Evolutionary conservation across 2,113 vertebrate genomes (phyloP).

Genomic region (Butastur rufipennis): DNA sequence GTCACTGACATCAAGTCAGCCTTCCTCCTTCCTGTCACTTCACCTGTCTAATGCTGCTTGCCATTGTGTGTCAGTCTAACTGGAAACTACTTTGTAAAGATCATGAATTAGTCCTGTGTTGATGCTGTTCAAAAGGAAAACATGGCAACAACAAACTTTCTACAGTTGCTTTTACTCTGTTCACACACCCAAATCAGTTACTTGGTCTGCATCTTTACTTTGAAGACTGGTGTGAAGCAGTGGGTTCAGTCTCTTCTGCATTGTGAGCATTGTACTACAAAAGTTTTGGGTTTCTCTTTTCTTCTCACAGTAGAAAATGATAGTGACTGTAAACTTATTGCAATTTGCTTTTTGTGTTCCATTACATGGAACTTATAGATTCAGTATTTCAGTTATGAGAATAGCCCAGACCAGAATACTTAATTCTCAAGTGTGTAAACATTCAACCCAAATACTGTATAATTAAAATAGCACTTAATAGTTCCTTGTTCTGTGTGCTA

Average conservation of each 20-base stretch:
- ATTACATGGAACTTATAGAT: not conserved
- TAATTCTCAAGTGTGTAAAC: not conserved
- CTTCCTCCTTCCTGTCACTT: slow-evolving; percentile 66
- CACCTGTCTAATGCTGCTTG: slow-evolving; percentile 60
- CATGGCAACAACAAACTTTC: slow-evolving; percentile 47
- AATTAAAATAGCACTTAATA: not conserved
- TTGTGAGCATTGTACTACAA: not conserved
- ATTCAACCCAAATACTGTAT: not conserved
- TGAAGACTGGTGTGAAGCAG: not conserved
- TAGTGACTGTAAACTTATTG: not conserved
- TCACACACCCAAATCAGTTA: not conserved
- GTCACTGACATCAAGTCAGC: slow-evolving; percentile 64
- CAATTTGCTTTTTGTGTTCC: not conserved
- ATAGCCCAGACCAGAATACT: not conserved
- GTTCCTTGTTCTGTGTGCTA: not conserved
- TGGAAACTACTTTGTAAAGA: slow-evolving; percentile 55
- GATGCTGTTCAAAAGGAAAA: slow-evolving; percentile 56
- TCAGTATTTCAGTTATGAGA: not conserved
- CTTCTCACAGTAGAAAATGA: not conserved
- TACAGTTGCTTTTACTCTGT: not conserved
- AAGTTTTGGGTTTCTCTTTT: not conserved
- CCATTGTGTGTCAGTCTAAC: slow-evolving; percentile 61
- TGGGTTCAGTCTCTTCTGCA: not conserved
- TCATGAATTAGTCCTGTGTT: slow-evolving; percentile 63
- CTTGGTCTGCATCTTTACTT: not conserved